Base-by-base conservation (phyloP, 2,113 vertebrate species). In the Chauna torquata region DNA sequence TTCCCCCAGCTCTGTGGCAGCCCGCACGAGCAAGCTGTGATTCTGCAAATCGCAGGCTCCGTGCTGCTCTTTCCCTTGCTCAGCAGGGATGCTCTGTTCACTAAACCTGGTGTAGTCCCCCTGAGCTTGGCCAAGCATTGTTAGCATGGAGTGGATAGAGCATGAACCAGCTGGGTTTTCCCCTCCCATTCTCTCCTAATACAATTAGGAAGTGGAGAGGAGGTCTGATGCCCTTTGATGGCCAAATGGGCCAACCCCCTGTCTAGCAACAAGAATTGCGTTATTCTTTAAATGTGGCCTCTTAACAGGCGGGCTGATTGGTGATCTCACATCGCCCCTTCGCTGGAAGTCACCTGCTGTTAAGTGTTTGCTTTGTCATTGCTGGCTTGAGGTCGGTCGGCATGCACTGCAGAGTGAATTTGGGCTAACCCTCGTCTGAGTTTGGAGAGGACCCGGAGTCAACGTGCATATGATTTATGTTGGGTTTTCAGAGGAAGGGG, bases 81-180 rank as follows among this genome's bases (percentile, higher is more conserved):
- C 82, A 50, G 77, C 88, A 64, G 77, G 86, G 92, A 91, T 91
- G 83, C 88, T 89, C 49, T 93, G 80, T 71, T 61, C 88, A 36
- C 65, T 84, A 82, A 82, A 78, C 30, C 76, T 15, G 4, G 32
- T 69, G 38, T 27, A 80, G 70, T 47, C 40, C 28, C 77, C 18
- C 47, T 76, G 89, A 89, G 69, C 55, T 89, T 52, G 85, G 79
- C 70, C 71, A 90, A 59, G 62, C 17, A 0, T 47, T 85, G 89
- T 47, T 16, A 40, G 69, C 40, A 16, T 8, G 61, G 84, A 64
- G 80, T 76, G 89, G 52, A 58, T 13, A 40, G 24, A 50, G 62
- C 57, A 79, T 9, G 3, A 91, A 74, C 61, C 87, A 80, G 69
- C 86, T 79, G 69, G 88, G 57, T 71, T 79, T 92, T 65, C 77